Base-by-base conservation (phyloP, 2,888 invertebrate species). In the Venusia cambrica region DNA sequence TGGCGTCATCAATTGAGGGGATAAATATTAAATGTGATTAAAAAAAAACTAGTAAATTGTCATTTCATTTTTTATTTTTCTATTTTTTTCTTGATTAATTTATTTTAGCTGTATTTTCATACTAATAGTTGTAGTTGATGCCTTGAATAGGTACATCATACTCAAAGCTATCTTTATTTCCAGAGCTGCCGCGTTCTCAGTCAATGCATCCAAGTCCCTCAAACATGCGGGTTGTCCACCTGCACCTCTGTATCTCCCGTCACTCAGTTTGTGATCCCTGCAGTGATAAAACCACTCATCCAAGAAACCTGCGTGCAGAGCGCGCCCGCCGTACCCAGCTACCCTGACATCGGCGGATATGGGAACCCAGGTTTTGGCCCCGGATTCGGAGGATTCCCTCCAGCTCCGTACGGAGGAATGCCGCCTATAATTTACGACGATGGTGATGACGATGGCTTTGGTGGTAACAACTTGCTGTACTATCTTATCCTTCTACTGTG, bases 181-280 rank as follows among this genome's bases (percentile, higher is more conserved):
- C 39, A 54, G 54, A 33, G 34, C 22, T 36, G 33, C 36, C 12
- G 22, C 10, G 48, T 41, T 3, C 18, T 39, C 5, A 18, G 48
- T 11, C 48, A 48, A 29, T 41, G 13, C 16, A 7, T 43, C 2
- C 38, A 32, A 28, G 25, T 19, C 9, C 34, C 48, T 7, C 29
- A 26, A 17, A 4, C 41, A 26, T 50, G 47, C 30, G 27, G 32
- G 1, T 9, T 36, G 12, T 21, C 42, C 3, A 27, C 13, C 4
- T 19, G 22, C 2, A 4, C 14, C 21, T n/a, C 9, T 9, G 3
- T 55, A 26, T 57, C 54, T 25, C 27, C 57, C 0, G 17, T 51
- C 8, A 57, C 66, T 2, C 67, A 67, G 28, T 58, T 72, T 22
- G 52, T 72, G 1, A 63, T 77, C 2, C 78, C 79, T 20, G 70